Percentiles rank a stretch among this genome's conserved stretches.
Conservation (phyloP, 2,888 invertebrate species). For the Entomobrya multifasciata region DNA sequence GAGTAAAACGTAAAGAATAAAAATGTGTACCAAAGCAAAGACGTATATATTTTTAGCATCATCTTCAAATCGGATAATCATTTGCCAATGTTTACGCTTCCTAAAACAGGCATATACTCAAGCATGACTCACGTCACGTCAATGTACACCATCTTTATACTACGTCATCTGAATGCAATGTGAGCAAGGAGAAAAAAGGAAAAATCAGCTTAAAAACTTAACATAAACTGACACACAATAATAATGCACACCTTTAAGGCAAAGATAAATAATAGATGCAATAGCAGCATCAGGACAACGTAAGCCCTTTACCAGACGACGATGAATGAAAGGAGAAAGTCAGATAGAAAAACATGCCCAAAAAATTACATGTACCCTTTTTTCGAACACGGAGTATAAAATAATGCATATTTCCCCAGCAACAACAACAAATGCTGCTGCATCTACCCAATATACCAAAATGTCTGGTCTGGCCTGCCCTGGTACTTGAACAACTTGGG, state of each 20-base stretch:
- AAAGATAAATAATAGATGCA: slow-evolving; percentile 15
- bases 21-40: too few species aligned
- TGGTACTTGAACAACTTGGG: too few species aligned
- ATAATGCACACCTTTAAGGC: not conserved
- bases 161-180: not conserved
- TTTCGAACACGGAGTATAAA: too few species aligned
- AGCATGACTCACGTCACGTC: not conserved
- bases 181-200: slow-evolving; percentile 17
- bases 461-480: not conserved
- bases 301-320: too few species aligned
- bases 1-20: slow-evolving; percentile 8
- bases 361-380: too few species aligned
- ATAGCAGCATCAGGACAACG: not conserved
- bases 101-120: not conserved
- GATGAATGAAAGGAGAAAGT: too few species aligned
- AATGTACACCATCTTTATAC: not conserved
- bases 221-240: not conserved
- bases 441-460: too few species aligned
- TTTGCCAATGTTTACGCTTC: slow-evolving; percentile 7
- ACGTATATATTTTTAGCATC: not conserved
- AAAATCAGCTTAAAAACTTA: slow-evolving; percentile 30
- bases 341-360: too few species aligned
- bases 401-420: too few species aligned
- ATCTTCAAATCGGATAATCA: not conserved
- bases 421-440: too few species aligned